These are phyloP conservation scores for Chaetophractus vellerosus DNA, from an alignment of 2,797 vertebrate species.

Conservation along the genomic window DNA sequence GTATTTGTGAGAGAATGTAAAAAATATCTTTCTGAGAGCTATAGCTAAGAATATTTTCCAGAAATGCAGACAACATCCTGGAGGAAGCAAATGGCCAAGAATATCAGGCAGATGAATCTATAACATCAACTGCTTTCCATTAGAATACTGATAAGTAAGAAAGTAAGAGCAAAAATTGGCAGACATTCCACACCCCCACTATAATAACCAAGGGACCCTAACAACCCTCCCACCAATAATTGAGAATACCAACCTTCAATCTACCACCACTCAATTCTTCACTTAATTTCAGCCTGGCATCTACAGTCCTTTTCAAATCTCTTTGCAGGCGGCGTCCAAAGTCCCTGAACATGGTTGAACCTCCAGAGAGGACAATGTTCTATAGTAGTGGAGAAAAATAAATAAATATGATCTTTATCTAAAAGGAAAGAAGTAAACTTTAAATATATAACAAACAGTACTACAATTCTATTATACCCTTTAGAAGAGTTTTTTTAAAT, in stretches of 20 bases:
- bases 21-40: neutral
- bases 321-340: conserved; percentile 98
- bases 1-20: neutral
- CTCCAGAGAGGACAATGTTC: conserved; percentile 99
- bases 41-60: conserved; percentile 18
- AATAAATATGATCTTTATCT: conserved; percentile 56
- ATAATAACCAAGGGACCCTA: neutral
- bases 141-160: neutral
- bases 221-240: neutral
- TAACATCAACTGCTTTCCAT: neutral
- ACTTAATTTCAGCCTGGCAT: conserved; percentile 97
- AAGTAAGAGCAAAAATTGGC: conserved; percentile 32
- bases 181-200: neutral
- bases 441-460: conserved; percentile 23
- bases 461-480: neutral
- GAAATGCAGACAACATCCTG: neutral
- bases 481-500: neutral
- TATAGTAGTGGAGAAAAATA: conserved; percentile 84
- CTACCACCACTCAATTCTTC: conserved; percentile 98
- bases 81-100: conserved; percentile 34
- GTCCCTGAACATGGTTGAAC: conserved; percentile 99
- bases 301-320: conserved; percentile 98
- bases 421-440: conserved; percentile 46
- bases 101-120: neutral
- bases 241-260: conserved; percentile 93